These are phyloP conservation scores for Mythimna vitellina DNA, from an alignment of 2,888 invertebrate species.

Conservation along the genomic window DNA sequence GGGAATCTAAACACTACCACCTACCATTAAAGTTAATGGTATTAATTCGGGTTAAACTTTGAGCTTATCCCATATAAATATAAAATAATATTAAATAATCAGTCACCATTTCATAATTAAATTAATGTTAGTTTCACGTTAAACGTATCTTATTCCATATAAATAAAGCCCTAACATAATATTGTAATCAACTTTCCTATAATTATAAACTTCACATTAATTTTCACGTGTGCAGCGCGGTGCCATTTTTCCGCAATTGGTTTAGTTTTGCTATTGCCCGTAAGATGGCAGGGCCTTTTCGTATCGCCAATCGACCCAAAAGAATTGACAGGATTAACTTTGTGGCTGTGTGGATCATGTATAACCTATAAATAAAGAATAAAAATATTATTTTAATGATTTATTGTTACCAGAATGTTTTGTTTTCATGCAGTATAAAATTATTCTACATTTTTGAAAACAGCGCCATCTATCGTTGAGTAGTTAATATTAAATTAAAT, in stretches of 20 bases:
- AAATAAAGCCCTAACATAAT: neutral
- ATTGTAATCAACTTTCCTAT: neutral
- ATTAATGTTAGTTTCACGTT: slow-evolving; percentile 14
- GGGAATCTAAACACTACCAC: neutral
- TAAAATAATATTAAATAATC: neutral
- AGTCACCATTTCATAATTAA: slow-evolving; percentile 27
- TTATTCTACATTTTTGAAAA: neutral
- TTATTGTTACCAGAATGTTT: neutral
- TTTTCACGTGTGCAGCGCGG: neutral
- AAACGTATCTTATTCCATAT: neutral
- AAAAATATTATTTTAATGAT: neutral
- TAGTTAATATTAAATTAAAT: neutral
- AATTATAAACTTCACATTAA: neutral
- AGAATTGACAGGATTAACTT: slow-evolving; percentile 27
- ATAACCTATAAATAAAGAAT: slow-evolving; percentile 28
- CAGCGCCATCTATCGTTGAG: slow-evolving; percentile 3
- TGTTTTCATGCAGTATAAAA: neutral
- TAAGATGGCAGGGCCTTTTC: slow-evolving; percentile 50
- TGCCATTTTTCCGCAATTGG: slow-evolving; percentile 3
- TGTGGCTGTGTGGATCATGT: slow-evolving; percentile 37
- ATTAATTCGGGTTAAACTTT: neutral
- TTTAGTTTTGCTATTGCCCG: slow-evolving; percentile 37
- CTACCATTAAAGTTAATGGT: neutral
- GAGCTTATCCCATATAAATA: neutral
- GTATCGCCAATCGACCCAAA: slow-evolving; percentile 31